phyloP scores from a whole-genome alignment of 2,888 invertebrate genomes.

The Mythimna ferrago region DNA sequence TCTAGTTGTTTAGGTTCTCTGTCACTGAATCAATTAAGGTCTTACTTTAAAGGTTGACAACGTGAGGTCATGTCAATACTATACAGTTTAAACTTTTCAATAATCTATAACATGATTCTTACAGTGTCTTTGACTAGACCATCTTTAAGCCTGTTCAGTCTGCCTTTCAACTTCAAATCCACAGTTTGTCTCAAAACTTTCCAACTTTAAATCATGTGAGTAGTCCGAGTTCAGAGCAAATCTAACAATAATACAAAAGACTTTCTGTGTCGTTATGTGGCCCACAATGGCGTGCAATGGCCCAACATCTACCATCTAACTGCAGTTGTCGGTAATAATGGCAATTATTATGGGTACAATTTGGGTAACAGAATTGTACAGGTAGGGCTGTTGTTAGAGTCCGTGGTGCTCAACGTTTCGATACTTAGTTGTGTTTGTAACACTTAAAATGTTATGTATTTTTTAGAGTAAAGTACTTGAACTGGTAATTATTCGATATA shows the following conservation, averaged over 20 bases:
- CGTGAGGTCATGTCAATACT: background rate
- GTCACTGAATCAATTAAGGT: too few species aligned
- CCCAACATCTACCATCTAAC: conserved; percentile 58
- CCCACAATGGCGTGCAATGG: conserved; percentile 39
- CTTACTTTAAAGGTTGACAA: background rate
- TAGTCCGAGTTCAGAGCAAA: conserved; percentile 34
- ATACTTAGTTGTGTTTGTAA: background rate
- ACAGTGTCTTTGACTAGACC: background rate
- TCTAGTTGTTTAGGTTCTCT: background rate
- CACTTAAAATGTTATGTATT: background rate
- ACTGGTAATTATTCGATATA: background rate
- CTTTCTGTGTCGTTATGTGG: conserved; percentile 40
- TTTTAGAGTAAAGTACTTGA: background rate
- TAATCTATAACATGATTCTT: background rate
- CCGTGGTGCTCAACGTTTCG: conserved; percentile 74
- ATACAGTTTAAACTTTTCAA: background rate
- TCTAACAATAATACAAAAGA: conserved; percentile 52
- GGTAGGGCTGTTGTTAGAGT: conserved; percentile 75
- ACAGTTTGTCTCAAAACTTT: conserved; percentile 20
- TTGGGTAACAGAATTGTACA: conserved; percentile 78
- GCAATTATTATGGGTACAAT: conserved; percentile 86
- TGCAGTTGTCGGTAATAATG: conserved; percentile 78
- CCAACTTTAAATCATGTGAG: conserved; percentile 29
- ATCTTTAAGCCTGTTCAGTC: background rate
- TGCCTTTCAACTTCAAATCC: background rate